phyloP scores from a whole-genome alignment of 2,113 vertebrate species.

The Sinocyclocheilus anshuiensis region DNA sequence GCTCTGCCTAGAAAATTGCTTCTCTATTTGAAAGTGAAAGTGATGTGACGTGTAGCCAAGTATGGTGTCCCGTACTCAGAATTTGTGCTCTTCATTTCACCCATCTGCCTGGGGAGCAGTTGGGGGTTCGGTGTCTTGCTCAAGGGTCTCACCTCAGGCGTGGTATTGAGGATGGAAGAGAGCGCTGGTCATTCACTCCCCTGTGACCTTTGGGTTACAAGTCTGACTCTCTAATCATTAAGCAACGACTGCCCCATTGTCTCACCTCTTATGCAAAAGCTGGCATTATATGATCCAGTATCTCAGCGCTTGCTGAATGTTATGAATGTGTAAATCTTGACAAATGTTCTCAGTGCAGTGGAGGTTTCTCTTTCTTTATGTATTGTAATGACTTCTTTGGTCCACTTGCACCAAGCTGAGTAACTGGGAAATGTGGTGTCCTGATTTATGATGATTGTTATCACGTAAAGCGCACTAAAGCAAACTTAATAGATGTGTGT shows the following conservation, averaged over 20 bases:
- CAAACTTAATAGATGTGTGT: slow-evolving; percentile 55
- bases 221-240: too few relatives aligned
- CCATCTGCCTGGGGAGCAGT: too few relatives aligned
- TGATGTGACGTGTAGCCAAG: too few relatives aligned
- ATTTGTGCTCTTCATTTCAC: too few relatives aligned
- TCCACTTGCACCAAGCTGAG: not conserved
- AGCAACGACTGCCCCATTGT: not conserved
- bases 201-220: too few relatives aligned
- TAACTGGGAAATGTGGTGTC: not conserved
- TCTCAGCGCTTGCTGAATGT: slow-evolving; percentile 19
- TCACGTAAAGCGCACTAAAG: slow-evolving; percentile 59
- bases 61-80: too few relatives aligned
- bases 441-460: slow-evolving; percentile 61
- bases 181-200: too few relatives aligned
- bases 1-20: too few relatives aligned
- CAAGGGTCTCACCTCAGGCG: too few relatives aligned
- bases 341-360: slow-evolving; percentile 1
- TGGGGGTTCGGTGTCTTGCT: too few relatives aligned
- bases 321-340: slow-evolving; percentile 38
- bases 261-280: not conserved
- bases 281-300: not conserved
- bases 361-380: slow-evolving; percentile 11
- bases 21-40: too few relatives aligned
- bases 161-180: too few relatives aligned
- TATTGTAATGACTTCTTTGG: slow-evolving; percentile 6